These are phyloP conservation scores for Etheostoma nigrum DNA, from an alignment of 2,797 vertebrate species.

Conservation along the genomic window DNA sequence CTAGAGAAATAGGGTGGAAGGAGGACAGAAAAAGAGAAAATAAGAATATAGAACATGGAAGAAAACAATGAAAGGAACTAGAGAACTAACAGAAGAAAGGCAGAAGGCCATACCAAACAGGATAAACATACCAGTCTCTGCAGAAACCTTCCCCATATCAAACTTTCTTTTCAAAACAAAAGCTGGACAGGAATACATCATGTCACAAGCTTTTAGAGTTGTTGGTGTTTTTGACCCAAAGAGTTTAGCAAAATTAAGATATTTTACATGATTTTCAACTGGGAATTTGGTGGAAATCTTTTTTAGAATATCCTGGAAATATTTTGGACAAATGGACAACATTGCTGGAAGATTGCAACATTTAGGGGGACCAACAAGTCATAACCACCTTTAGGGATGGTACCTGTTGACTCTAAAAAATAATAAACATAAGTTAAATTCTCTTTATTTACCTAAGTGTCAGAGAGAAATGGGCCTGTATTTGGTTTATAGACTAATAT, in stretches of 20 bases:
- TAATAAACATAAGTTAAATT: too few relatives aligned
- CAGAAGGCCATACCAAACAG: background rate
- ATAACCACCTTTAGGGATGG: background rate
- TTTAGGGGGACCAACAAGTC: background rate
- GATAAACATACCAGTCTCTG: background rate
- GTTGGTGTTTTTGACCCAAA: background rate
- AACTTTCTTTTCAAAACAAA: background rate
- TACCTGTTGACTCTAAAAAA: background rate
- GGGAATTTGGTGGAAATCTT: background rate
- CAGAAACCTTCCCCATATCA: background rate
- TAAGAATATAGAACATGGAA: background rate
- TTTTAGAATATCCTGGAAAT: background rate
- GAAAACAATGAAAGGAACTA: background rate
- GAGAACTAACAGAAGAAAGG: conserved; percentile 1
- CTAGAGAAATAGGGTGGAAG: background rate
- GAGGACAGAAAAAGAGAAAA: background rate
- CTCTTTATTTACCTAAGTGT: background rate
- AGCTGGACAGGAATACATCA: background rate
- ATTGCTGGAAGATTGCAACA: background rate
- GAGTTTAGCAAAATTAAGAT: background rate
- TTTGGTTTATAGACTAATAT: background rate
- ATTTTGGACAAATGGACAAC: background rate
- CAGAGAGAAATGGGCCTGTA: background rate
- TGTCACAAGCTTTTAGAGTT: background rate
- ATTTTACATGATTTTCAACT: background rate